Percentiles rank a stretch among this genome's conserved stretches.
These are phyloP conservation scores for Rhopalosiphum nymphaeae DNA, from an alignment of 2,888 invertebrate species.

Conservation along the genomic window DNA sequence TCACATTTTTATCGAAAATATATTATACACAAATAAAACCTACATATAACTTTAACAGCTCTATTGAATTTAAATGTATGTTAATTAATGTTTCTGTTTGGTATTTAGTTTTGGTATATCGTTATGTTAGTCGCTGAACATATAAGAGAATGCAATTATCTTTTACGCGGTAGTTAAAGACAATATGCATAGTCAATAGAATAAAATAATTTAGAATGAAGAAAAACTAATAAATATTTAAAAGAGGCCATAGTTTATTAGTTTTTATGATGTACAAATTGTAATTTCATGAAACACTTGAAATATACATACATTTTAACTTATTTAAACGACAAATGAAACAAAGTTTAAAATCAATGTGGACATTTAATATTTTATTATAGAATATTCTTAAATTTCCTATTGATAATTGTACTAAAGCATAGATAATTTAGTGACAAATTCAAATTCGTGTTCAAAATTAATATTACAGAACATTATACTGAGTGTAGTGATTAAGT, in stretches of 20 bases:
- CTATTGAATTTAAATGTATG: not conserved
- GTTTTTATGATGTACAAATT: not conserved
- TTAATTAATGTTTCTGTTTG: not conserved
- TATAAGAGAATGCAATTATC: not conserved
- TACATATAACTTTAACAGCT: not conserved
- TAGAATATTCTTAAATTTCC: not conserved
- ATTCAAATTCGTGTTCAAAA: too few species aligned
- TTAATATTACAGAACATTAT: too few species aligned
- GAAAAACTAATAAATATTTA: not conserved
- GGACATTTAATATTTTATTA: not conserved
- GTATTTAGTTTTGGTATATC: not conserved
- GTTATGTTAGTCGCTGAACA: not conserved
- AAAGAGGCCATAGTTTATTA: not conserved
- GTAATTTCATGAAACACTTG: not conserved
- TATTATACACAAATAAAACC: not conserved
- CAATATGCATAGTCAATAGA: not conserved
- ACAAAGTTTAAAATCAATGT: not conserved
- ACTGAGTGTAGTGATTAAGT: too few species aligned
- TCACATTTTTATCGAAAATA: too few species aligned
- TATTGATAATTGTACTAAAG: not conserved
- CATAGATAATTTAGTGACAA: too few species aligned
- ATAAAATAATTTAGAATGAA: slow-evolving; percentile 1
- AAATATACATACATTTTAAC: not conserved
- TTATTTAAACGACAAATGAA: not conserved
- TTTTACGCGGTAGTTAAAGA: not conserved